Base-by-base conservation (phyloP, 2,797 vertebrate genomes). In the Emydoidea blandingii region DNA sequence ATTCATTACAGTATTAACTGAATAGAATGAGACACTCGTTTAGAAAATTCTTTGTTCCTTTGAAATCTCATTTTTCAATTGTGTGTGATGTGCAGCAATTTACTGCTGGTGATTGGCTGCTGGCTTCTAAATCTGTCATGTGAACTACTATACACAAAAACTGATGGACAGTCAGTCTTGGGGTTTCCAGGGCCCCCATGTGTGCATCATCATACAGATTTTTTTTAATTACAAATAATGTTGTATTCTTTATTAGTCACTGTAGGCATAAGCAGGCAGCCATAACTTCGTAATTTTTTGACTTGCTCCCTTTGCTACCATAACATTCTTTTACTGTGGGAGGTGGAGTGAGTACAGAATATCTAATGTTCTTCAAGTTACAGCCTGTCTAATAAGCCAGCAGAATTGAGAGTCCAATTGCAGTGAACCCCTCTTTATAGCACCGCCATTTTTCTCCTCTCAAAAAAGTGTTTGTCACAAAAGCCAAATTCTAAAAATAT, bases 181-280 rank as follows among this genome's bases (percentile, higher is more conserved):
- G 8, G 5, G 29, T 87, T 89, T 89, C 78, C 53, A 83, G 25
- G 34, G n/a, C 41, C 79, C 5, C 16, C 6, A 2, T 6, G 8
- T 4, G 2, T 91, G 80, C 83, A 49, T 87, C 83, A 85, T 87
- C 52, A 59, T 37, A 41, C 16, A 21, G 83, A 79, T 56, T 0
- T 41, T 81, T 85, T 89, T 87, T 37, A 85, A 76, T 47, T 9
- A 89, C 79, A 15, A 72, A 81, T 68, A 80, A 16, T 47, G 27
- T 83, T 85, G 50, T 37, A 37, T 72, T 81, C 18, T 47, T 37
- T 52, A 65, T 78, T 59, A 52, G 0, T 65, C 89, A 52, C 4
- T 12, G 41, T 76, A 49, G 87, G 72, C 3, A 31, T 53, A 79
- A 56, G 8, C 1, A 83, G 34, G 72, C 85, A 52, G 72, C 2